These are phyloP conservation scores for Fregata magnificens DNA, from an alignment of 2,113 vertebrate genomes.

Conservation along the genomic window DNA sequence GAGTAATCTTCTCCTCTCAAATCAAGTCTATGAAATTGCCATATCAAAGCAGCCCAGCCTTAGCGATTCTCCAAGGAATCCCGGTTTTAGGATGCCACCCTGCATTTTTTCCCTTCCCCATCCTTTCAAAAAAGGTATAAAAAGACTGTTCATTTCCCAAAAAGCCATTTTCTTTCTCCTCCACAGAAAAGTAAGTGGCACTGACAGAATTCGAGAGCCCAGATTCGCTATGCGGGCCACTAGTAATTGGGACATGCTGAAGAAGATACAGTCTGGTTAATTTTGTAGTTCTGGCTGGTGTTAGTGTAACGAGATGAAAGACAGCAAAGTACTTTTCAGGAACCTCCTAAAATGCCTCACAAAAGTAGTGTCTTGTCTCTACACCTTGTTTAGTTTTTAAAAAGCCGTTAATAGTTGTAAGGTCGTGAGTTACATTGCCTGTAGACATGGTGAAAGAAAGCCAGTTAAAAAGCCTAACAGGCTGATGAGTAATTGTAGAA, in stretches of 20 bases:
- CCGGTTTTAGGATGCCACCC: neutral
- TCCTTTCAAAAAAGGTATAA: neutral
- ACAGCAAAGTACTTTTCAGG: neutral
- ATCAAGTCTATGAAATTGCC: neutral
- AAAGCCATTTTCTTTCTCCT: neutral
- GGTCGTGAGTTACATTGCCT: neutral
- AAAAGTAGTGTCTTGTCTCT: neutral
- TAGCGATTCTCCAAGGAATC: neutral
- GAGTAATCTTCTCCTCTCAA: neutral
- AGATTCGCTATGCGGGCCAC: neutral
- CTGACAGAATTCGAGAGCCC: neutral
- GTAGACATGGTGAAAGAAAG: neutral
- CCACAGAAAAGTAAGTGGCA: neutral
- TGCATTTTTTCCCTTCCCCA: neutral
- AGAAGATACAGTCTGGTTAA: neutral
- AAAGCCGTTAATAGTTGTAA: neutral
- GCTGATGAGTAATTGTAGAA: neutral
- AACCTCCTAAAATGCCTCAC: neutral
- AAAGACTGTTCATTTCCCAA: neutral
- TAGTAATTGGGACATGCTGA: neutral
- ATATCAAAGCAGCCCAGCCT: neutral
- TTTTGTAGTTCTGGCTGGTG: neutral
- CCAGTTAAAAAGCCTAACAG: neutral
- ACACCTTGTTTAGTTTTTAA: neutral
- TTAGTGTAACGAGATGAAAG: neutral